phyloP scores from a whole-genome alignment of 2,888 invertebrate species.

The Papilio protenor region DNA sequence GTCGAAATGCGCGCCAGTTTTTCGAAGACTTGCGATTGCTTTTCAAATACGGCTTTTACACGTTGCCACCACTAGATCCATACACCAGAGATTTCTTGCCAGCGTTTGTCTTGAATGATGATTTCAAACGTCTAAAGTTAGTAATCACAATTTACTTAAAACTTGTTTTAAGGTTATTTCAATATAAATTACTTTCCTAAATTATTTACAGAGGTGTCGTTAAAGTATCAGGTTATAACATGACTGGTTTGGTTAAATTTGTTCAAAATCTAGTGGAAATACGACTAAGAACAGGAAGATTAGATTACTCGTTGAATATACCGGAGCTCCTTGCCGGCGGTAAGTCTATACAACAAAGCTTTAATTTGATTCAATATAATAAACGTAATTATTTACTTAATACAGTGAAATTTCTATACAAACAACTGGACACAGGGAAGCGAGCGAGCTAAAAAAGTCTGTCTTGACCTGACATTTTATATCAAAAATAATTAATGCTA shows the following conservation, averaged over 20 bases:
- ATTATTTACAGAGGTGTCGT: constrained; percentile 43
- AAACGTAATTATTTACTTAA: background rate
- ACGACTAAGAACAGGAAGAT: constrained; percentile 43
- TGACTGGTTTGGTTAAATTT: constrained; percentile 40
- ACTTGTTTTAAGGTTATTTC: background rate
- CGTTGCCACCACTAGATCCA: constrained; percentile 45
- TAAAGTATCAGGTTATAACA: constrained; percentile 20
- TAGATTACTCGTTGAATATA: constrained; percentile 44
- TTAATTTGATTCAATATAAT: background rate
- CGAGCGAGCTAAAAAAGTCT: background rate
- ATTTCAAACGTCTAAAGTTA: background rate
- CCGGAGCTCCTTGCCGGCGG: constrained; percentile 40
- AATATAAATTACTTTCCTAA: background rate
- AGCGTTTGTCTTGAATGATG: constrained; percentile 3
- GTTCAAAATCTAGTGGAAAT: constrained; percentile 40
- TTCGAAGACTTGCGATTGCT: constrained; percentile 37
- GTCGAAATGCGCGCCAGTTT: constrained; percentile 29
- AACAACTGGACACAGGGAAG: background rate
- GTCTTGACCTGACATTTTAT: background rate
- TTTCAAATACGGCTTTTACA: constrained; percentile 40
- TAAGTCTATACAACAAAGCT: constrained; percentile 14
- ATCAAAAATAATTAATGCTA: background rate
- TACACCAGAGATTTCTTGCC: constrained; percentile 24
- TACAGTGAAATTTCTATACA: background rate
- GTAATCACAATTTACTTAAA: background rate